A percentile compares a stretch with the other conserved stretches of the same genome.
Conservation (phyloP, 2,797 vertebrate species). For the Balearica regulorum region DNA sequence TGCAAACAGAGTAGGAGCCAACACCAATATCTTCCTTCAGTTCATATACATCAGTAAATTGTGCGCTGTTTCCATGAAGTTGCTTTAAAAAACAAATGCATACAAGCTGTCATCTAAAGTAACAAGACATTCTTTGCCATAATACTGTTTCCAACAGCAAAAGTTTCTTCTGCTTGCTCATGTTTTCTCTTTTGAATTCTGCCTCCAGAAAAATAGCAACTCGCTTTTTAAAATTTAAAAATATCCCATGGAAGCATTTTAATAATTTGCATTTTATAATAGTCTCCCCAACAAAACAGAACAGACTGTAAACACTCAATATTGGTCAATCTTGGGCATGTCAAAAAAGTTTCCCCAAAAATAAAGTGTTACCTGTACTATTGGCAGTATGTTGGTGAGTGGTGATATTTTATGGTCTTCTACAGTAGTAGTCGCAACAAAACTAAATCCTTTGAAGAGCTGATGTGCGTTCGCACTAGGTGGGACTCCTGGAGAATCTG, state of each 20-base stretch:
- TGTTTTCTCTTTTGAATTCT: background rate
- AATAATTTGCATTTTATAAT: background rate
- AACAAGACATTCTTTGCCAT: background rate
- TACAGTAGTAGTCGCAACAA: slow-evolving; percentile 88
- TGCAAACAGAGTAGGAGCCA: slow-evolving; percentile 96
- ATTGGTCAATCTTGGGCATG: background rate
- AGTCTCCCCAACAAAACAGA: background rate
- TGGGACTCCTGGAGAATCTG: slow-evolving; percentile 98
- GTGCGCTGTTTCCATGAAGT: slow-evolving; percentile 86
- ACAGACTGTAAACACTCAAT: background rate
- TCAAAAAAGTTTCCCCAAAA: background rate
- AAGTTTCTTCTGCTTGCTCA: background rate
- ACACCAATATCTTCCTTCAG: slow-evolving; percentile 96
- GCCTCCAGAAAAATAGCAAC: background rate
- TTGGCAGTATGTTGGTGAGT: slow-evolving; percentile 88
- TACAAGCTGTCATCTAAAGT: background rate
- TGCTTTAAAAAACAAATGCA: slow-evolving; percentile 66
- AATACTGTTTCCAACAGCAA: background rate
- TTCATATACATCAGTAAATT: slow-evolving; percentile 92
- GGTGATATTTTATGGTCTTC: slow-evolving; percentile 92
- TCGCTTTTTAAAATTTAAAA: background rate
- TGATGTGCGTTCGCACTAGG: slow-evolving; percentile 97
- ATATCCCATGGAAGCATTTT: background rate
- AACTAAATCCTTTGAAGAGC: slow-evolving; percentile 99
- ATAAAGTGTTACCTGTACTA: slow-evolving; percentile 85